These are phyloP conservation scores for Platysternon megacephalum DNA, from an alignment of 2,113 vertebrate genomes.

Conservation along the genomic window DNA sequence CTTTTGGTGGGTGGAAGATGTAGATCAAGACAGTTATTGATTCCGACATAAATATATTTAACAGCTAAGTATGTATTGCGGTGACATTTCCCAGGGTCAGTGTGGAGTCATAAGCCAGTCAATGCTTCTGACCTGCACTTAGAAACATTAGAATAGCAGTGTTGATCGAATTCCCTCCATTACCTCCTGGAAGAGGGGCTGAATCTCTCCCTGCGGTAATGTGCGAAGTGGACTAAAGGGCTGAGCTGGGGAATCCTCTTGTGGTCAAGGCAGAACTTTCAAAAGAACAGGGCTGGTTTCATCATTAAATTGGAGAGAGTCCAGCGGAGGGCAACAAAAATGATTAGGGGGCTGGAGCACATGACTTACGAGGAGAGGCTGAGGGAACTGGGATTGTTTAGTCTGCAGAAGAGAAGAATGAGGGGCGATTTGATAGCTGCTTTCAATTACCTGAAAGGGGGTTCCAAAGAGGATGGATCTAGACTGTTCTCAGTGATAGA, in stretches of 20 bases:
- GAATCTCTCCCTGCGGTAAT: rapidly evolving
- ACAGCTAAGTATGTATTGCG: background rate
- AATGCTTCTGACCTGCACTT: background rate
- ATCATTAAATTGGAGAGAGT: too few species aligned
- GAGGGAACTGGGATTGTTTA: too few species aligned
- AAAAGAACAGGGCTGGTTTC: background rate
- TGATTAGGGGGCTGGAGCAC: too few species aligned
- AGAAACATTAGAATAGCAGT: background rate
- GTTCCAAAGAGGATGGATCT: too few species aligned
- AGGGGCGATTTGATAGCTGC: too few species aligned
- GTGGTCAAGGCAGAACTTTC: background rate
- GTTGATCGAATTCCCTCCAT: rapidly evolving
- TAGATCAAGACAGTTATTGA: background rate
- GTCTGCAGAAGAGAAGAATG: too few species aligned
- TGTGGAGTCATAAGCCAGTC: rapidly evolving
- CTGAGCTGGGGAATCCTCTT: background rate
- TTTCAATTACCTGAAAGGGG: too few species aligned
- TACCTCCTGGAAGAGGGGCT: background rate
- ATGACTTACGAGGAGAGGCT: too few species aligned
- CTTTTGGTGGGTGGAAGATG: background rate
- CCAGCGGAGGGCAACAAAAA: too few species aligned
- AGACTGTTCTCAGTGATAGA: too few species aligned
- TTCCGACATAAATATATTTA: background rate
- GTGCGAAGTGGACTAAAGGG: background rate
- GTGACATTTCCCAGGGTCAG: background rate